Evolutionary conservation across 1,140 invertebrate genomes (phyloP).

Genomic region (Drosophila asahinai): DNA sequence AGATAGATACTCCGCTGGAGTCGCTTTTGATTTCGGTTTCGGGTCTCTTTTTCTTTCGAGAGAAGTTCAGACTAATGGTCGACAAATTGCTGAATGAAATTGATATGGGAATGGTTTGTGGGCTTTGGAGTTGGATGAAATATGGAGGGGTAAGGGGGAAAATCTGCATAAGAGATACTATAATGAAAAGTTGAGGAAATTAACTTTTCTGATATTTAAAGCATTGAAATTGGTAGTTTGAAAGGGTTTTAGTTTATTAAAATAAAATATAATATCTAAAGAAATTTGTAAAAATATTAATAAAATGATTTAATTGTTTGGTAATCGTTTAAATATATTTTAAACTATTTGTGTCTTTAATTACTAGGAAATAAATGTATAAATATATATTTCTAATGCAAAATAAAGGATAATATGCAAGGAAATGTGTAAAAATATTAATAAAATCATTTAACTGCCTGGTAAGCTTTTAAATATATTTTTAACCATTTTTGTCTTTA

Average conservation of each 20-base stretch:
- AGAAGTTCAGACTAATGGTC: conserved; percentile 53
- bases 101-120: conserved; percentile 51
- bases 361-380: no score
- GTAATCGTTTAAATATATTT: background rate
- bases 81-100: conserved; percentile 74
- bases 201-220: background rate
- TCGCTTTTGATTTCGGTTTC: conserved; percentile 2
- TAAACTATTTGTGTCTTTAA: background rate
- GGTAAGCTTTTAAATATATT: background rate
- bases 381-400: no score
- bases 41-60: conserved; percentile 3
- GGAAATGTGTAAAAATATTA: no score
- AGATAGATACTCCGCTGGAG: conserved; percentile 26
- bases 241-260: background rate
- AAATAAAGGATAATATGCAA: no score
- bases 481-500: background rate
- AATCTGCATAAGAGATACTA: background rate
- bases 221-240: background rate
- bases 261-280: background rate
- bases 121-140: background rate
- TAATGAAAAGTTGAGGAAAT: background rate
- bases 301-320: background rate
- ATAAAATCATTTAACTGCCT: background rate
- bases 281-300: background rate
- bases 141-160: no score